phyloP scores from a whole-genome alignment of 1,140 invertebrate genomes.

The Centruroides sculpturatus region DNA sequence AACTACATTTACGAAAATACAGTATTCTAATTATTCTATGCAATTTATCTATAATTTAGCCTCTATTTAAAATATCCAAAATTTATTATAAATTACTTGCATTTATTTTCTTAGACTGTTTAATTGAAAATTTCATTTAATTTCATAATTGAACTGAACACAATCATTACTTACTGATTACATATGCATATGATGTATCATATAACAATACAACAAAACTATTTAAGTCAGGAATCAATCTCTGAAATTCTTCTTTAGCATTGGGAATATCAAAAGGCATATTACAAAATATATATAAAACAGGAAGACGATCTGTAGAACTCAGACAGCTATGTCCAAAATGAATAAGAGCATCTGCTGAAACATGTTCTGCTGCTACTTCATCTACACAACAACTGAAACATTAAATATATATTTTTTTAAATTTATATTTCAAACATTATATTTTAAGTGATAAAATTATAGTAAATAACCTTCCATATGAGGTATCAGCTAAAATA shows the following conservation, averaged over 20 bases:
- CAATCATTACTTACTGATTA: conserved; percentile 36
- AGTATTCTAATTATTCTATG: too few relatives aligned
- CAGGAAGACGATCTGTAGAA: conserved; percentile 48
- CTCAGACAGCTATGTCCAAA: conserved; percentile 79
- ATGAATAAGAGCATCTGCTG: conserved; percentile 75
- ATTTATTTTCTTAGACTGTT: too few relatives aligned
- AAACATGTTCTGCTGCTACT: conserved; percentile 65
- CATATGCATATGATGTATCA: conserved; percentile 52
- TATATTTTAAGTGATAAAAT: conserved; percentile 14
- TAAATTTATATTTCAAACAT: conserved; percentile 1
- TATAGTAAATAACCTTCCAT: conserved; percentile 51
- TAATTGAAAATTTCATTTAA: too few relatives aligned
- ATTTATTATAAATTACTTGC: too few relatives aligned
- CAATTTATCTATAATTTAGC: too few relatives aligned
- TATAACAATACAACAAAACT: conserved; percentile 49
- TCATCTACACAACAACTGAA: conserved; percentile 83
- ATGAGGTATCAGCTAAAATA: conserved; percentile 82
- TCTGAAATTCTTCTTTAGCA: conserved; percentile 8
- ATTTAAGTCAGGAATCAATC: conserved; percentile 25
- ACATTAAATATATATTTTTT: conserved; percentile 1
- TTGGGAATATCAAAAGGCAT: conserved; percentile 19
- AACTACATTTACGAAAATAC: too few relatives aligned
- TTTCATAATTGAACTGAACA: too few relatives aligned
- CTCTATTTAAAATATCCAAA: too few relatives aligned
- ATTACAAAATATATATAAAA: conserved; percentile 44